phyloP scores from a whole-genome alignment of 2,888 invertebrate species.

The Heliconius cydno region DNA sequence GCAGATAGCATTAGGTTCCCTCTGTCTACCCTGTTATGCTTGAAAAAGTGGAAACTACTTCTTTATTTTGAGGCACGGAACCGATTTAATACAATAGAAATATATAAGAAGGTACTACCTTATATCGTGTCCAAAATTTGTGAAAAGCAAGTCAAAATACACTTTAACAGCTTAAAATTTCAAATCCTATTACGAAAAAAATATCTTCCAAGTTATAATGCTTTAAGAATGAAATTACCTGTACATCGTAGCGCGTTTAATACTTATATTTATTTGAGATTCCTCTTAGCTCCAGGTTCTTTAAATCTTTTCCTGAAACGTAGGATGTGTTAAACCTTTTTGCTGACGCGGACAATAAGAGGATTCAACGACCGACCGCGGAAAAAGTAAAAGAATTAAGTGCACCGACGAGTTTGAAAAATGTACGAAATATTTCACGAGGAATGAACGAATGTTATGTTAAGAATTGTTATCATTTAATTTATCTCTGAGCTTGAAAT shows the following conservation, averaged over 20 bases:
- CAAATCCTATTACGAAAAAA: slow-evolving; percentile 7
- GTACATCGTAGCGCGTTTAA: slow-evolving; percentile 8
- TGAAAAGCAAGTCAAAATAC: not conserved
- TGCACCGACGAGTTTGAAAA: slow-evolving; percentile 26
- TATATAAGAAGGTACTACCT: not conserved
- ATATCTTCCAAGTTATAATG: not conserved
- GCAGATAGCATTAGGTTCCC: no score
- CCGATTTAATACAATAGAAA: not conserved
- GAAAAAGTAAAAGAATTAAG: slow-evolving; percentile 28
- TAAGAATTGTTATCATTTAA: slow-evolving; percentile 27
- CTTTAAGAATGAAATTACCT: slow-evolving; percentile 2
- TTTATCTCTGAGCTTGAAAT: not conserved
- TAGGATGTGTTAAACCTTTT: slow-evolving; percentile 21
- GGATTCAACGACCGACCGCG: slow-evolving; percentile 15
- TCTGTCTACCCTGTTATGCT: no score
- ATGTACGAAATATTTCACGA: slow-evolving; percentile 26
- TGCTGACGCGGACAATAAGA: slow-evolving; percentile 29
- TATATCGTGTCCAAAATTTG: not conserved
- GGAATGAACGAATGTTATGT: slow-evolving; percentile 11
- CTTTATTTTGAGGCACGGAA: no score
- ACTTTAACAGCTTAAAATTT: not conserved
- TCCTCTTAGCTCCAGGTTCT: slow-evolving; percentile 4
- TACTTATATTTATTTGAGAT: slow-evolving; percentile 7
- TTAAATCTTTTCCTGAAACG: slow-evolving; percentile 9
- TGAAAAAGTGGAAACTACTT: no score